These are phyloP conservation scores for Belgica antarctica DNA, from an alignment of 2,888 invertebrate species.

Conservation along the genomic window DNA sequence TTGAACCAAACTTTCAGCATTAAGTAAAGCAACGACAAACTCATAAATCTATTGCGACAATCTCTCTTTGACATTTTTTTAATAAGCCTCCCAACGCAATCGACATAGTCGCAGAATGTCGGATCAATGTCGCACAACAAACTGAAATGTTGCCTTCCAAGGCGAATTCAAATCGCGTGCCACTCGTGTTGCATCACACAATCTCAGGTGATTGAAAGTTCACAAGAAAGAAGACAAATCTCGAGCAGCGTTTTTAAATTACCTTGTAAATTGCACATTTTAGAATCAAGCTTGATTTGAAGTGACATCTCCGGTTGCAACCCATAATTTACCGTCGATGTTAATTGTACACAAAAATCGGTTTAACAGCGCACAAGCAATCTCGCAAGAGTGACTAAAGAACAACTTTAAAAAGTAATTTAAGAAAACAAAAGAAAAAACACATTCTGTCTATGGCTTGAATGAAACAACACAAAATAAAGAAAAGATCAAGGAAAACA, in stretches of 20 bases:
- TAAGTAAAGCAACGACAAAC: no score
- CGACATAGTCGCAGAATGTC: neutral
- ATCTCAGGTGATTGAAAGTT: no score
- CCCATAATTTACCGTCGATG: neutral
- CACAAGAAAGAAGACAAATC: no score
- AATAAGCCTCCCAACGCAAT: no score
- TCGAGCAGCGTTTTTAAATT: no score
- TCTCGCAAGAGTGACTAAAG: neutral
- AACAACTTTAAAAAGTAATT: neutral
- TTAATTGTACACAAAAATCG: neutral
- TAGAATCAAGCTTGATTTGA: neutral
- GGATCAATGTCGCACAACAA: neutral
- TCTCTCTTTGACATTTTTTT: no score
- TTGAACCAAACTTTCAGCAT: no score
- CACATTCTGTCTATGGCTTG: neutral
- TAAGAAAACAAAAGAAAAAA: neutral
- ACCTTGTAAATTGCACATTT: neutral
- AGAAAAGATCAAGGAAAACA: slow-evolving; percentile 16
- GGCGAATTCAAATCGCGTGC: no score
- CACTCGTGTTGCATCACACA: neutral
- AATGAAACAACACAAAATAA: neutral
- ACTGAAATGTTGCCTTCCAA: no score
- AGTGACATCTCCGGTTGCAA: slow-evolving; percentile 7
- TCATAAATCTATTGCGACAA: no score
- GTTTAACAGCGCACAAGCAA: neutral